Evolutionary conservation across 1,140 invertebrate species (phyloP).

Genomic region (Cherax destructor): DNA sequence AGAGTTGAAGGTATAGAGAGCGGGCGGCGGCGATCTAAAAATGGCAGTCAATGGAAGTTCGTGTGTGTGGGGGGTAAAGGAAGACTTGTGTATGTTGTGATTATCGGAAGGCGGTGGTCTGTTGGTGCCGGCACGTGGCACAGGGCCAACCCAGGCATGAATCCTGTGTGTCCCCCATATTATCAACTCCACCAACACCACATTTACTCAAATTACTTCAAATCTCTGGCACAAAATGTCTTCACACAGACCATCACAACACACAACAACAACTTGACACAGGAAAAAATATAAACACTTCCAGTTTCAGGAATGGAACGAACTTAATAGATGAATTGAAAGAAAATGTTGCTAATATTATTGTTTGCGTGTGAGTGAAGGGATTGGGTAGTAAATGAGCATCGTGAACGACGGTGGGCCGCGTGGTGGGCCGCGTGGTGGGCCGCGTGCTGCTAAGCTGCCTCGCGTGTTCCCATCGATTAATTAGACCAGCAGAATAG

Average conservation of each 20-base stretch:
- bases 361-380: too few species aligned
- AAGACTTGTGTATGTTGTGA: neutral
- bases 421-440: neutral
- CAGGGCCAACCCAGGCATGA: neutral
- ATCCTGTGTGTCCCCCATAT: too few species aligned
- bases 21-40: neutral
- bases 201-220: too few species aligned
- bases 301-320: too few species aligned
- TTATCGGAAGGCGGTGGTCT: neutral
- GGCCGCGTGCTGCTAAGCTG: slow-evolving; percentile 35
- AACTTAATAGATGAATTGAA: too few species aligned
- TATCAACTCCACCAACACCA: too few species aligned
- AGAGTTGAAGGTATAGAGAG: neutral
- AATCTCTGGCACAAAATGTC: too few species aligned
- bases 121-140: neutral
- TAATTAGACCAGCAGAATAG: slow-evolving; percentile 46
- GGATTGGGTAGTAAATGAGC: slow-evolving; percentile 30
- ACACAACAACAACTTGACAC: too few species aligned
- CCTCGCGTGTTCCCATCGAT: slow-evolving; percentile 44
- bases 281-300: too few species aligned
- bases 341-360: too few species aligned
- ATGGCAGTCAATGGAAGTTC: neutral
- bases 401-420: slow-evolving; percentile 6
- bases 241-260: too few species aligned
- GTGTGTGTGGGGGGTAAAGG: too few species aligned